phyloP scores from a whole-genome alignment of 2,797 vertebrate species.

The Carapus acus region DNA sequence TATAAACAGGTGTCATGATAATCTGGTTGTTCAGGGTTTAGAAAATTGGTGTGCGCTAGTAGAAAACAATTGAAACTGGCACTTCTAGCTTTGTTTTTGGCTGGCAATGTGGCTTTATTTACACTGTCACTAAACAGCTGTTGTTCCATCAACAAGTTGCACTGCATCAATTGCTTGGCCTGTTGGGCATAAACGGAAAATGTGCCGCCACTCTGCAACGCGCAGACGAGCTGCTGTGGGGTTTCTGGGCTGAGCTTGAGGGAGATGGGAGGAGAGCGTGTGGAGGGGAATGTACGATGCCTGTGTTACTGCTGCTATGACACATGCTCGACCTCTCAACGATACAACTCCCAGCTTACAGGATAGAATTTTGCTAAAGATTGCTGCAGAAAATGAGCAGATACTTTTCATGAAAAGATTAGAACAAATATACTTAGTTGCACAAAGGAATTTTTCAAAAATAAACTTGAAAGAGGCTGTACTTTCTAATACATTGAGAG shows the following conservation, averaged over 20 bases:
- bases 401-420: slow-evolving; percentile 5
- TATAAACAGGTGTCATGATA: background rate
- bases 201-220: background rate
- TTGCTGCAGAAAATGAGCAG: too few species aligned
- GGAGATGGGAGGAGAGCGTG: background rate
- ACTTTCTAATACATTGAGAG: too few species aligned
- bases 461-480: too few species aligned
- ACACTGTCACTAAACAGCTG: slow-evolving; percentile 65
- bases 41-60: slow-evolving; percentile 18
- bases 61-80: slow-evolving; percentile 33
- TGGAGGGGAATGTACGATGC: too few species aligned
- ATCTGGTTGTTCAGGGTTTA: background rate
- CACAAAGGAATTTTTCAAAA: background rate
- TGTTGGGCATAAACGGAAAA: slow-evolving; percentile 15
- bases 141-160: slow-evolving; percentile 64
- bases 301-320: too few species aligned
- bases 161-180: slow-evolving; percentile 33
- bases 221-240: slow-evolving; percentile 19
- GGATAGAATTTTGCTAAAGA: too few species aligned
- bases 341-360: slow-evolving; percentile 27
- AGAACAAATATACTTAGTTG: slow-evolving; percentile 6
- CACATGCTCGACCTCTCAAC: too few species aligned
- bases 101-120: slow-evolving; percentile 56
- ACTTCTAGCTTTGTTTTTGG: slow-evolving; percentile 44
- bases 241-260: slow-evolving; percentile 2